Percentiles rank a stretch among this genome's conserved stretches.
Conservation (phyloP, 2,113 vertebrate species). For the Cyanocitta stelleri region DNA sequence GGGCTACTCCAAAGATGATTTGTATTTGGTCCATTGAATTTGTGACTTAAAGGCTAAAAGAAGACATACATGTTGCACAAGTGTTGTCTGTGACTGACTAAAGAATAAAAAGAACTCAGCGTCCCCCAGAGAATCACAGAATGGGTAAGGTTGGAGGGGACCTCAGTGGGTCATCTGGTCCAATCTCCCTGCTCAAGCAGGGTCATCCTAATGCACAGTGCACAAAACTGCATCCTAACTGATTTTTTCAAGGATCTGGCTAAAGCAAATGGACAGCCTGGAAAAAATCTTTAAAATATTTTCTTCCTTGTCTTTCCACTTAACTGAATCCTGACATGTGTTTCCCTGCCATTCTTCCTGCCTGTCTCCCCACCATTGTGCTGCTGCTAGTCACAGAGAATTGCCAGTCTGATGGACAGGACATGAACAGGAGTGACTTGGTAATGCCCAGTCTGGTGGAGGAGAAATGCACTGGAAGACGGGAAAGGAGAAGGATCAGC, state of each 20-base stretch:
- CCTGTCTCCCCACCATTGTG: fast-evolving
- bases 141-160: not conserved
- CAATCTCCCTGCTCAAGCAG: not conserved
- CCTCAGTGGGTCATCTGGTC: not conserved
- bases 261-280: not conserved
- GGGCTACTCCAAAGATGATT: not conserved
- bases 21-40: not conserved
- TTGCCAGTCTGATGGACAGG: not conserved
- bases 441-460: not conserved
- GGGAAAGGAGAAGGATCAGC: not conserved
- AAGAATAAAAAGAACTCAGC: not conserved
- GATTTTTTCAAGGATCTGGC: not conserved
- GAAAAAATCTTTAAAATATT: not conserved
- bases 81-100: not conserved
- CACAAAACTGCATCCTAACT: not conserved
- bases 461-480: not conserved
- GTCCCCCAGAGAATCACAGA: not conserved
- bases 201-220: not conserved
- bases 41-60: constrained; percentile 7
- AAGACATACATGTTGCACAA: not conserved
- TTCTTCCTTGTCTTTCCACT: not conserved
- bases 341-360: not conserved
- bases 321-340: not conserved
- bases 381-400: not conserved
- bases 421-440: not conserved